Evolutionary conservation across 64 coral and sea anemone genomes (phyloP), one percentile per base, ranked within the genome.

Genomic region (Porites australiensis): DNA sequence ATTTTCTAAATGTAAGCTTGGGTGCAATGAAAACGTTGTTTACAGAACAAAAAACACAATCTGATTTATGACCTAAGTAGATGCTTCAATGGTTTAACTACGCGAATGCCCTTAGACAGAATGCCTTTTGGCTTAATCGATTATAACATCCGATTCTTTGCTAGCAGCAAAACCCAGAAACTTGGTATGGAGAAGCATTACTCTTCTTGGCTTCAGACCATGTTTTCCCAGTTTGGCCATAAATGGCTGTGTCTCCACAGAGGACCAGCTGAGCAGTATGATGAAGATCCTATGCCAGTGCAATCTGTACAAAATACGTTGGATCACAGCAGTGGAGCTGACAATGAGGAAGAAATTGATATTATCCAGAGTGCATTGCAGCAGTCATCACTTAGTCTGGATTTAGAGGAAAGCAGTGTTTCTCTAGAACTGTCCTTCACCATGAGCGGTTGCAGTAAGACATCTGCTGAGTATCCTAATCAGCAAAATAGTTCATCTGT

Each of bases 161-260:
- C 75, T 14, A 76, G 77, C 27, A 52, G 61, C 2, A 48, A 55
- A 5, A 82, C 82, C 0, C 89, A 92, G 55, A 91, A 67, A 60
- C 37, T 95, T 20, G 64, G 89, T 8, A 70, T 79, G 16, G 94
- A 95, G 54, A 66, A 83, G 6, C 89, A 95, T 48, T 82, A 95
- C 88, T 57, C 51, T 2, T 53, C 79, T 52, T 95, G 94, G 94
- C 50, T 81, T 3, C 82, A 70, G 61, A 88, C 94, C 60, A 95
- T 95, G 94, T 88, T 95, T 70, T 62, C 77, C 10, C 94, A 92
- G 53, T 96, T 96, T 91, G 89, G 89, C 0, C 94, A 96, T 77
- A 91, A 86, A 47, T 96, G 83, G 83, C 4, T 76, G 5, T 51
- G 52, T 45, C 75, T 89, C 23, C 74, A 74, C 43, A 79, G 84